A percentile compares a stretch with the other conserved stretches of the same genome.
These are phyloP conservation scores for Psittacula derbiana DNA, from an alignment of 2,797 vertebrate genomes.

Conservation along the genomic window DNA sequence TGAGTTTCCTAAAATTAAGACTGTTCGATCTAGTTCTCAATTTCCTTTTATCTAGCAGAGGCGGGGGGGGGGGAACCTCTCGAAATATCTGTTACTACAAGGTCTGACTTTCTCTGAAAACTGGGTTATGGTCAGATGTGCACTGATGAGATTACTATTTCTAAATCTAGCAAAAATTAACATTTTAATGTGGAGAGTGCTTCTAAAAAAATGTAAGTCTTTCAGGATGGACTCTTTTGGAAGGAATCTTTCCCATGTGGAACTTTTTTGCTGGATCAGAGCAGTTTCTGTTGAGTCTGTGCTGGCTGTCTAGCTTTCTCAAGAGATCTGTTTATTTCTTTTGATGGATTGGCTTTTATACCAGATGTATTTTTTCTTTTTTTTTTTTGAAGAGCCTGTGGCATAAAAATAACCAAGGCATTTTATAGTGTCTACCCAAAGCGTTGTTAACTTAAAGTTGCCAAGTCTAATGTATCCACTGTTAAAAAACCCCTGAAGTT, in stretches of 20 bases:
- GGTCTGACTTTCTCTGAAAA: neutral
- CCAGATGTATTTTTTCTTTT: neutral
- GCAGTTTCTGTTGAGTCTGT: conserved; percentile 32
- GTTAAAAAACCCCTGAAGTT: neutral
- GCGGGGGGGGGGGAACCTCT: neutral
- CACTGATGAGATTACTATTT: neutral
- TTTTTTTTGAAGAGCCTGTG: neutral
- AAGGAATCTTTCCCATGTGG: neutral
- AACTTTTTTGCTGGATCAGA: neutral
- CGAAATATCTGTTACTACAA: neutral
- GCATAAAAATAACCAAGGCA: conserved; percentile 30
- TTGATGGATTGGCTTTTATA: conserved; percentile 13
- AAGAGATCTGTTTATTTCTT: conserved; percentile 42
- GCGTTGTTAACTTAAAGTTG: neutral
- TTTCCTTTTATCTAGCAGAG: neutral
- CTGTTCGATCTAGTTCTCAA: neutral
- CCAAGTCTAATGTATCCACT: neutral
- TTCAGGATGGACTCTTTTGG: neutral
- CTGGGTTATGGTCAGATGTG: neutral
- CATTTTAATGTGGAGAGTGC: neutral
- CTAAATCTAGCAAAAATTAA: neutral
- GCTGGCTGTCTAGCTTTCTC: neutral
- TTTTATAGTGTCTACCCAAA: conserved; percentile 7
- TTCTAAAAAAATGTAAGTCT: neutral
- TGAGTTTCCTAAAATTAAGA: neutral